Conservation (phyloP, 1,140 invertebrate species). For the Hydropsyche tenuis region DNA sequence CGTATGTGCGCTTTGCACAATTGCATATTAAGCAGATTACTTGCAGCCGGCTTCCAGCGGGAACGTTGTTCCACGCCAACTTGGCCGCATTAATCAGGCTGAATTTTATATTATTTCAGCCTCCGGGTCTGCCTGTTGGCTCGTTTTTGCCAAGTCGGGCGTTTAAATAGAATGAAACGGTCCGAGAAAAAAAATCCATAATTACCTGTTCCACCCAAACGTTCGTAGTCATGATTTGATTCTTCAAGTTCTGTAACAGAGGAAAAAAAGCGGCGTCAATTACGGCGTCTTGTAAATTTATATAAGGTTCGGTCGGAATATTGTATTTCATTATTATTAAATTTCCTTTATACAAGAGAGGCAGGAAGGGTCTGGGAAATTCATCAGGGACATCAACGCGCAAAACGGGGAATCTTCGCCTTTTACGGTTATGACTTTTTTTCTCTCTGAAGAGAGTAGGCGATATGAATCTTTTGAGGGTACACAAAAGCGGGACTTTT, state of each 20-base stretch:
- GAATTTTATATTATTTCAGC: conserved; percentile 37
- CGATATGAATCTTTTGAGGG: conserved; percentile 15
- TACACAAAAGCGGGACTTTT: not conserved
- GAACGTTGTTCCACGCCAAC: conserved; percentile 2
- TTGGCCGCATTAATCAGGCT: conserved; percentile 39
- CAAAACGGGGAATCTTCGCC: conserved; percentile 9
- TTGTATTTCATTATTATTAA: conserved; percentile 18
- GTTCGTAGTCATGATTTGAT: conserved; percentile 97
- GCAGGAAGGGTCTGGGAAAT: conserved; percentile 6
- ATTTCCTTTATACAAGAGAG: not conserved
- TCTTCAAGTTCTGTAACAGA: conserved; percentile 89
- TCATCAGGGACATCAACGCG: conserved; percentile 14
- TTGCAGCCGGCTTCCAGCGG: conserved; percentile 18
- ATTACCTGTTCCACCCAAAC: conserved; percentile 94
- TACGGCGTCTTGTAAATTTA: not conserved
- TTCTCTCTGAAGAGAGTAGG: not conserved
- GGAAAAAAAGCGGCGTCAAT: conserved; percentile 53
- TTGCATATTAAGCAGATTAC: conserved; percentile 46
- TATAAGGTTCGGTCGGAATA: not conserved
- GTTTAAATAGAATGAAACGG: not conserved
- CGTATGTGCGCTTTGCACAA: conserved; percentile 29
- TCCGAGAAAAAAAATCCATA: not conserved
- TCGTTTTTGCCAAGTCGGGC: conserved; percentile 2
- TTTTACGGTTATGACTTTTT: conserved; percentile 20
- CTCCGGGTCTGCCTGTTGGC: not conserved